A percentile compares a stretch with the other conserved stretches of the same genome.
phyloP scores from a whole-genome alignment of 2,113 vertebrate genomes.

The Ailurus styani region DNA sequence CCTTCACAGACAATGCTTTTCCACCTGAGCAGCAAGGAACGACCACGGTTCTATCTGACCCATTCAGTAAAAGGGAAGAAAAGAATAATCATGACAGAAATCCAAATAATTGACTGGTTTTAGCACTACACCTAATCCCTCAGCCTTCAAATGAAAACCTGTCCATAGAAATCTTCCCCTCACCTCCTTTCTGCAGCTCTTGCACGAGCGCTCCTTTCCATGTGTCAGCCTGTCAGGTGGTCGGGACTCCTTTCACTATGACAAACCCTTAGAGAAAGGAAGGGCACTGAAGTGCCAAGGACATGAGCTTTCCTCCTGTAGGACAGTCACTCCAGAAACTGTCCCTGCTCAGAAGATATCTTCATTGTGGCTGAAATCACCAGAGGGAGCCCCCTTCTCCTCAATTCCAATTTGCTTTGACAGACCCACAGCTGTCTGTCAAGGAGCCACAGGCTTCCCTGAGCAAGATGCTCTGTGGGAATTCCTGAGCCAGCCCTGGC shows the following conservation, averaged over 20 bases:
- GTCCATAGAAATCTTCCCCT: background rate
- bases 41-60: background rate
- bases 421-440: background rate
- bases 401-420: background rate
- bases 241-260: background rate
- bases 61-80: rapidly evolving
- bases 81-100: background rate
- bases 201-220: background rate
- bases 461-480: background rate
- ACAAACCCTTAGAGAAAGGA: background rate
- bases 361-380: conserved; percentile 10
- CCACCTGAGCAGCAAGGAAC: background rate
- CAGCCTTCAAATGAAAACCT: background rate
- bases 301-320: rapidly evolving
- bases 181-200: background rate
- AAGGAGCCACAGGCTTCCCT: background rate
- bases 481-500: background rate
- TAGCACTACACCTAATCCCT: background rate
- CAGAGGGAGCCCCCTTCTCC: background rate
- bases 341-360: background rate
- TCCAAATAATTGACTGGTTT: background rate
- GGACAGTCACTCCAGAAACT: background rate
- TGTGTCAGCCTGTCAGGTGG: background rate
- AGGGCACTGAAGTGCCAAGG: background rate
- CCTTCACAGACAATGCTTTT: background rate